Evolutionary conservation across 1,140 invertebrate species (phyloP), one percentile per base, ranked within the genome.

Genomic region (Sitobion miscanthi): DNA sequence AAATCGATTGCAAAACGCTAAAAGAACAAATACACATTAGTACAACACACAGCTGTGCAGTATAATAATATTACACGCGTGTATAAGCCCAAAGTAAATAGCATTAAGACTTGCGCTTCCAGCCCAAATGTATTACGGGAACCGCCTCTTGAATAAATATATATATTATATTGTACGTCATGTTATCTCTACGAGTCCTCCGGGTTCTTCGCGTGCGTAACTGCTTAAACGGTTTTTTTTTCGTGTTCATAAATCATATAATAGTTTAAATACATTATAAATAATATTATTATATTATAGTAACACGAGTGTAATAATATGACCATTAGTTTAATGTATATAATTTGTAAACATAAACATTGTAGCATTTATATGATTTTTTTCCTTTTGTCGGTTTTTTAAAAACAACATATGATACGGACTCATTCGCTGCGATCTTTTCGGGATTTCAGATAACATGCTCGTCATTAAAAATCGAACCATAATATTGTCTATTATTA

Each of bases 111-210:
- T 86, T 42, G 85, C 14, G 25, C 85, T 45, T 30, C 85, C 25
- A 45, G 85, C 45, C 45, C 45, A 47, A 86, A 86, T 30, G 45
- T 86, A 47, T 30, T 30, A 1, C 85, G 85, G 5, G 45, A 47
- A 86, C 45, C 25, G 85, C 85, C 85, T 42, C 85, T 86, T 47
- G 45, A 47, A 86, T 86, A 86, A 86, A 86, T 86, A 47, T 86
- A 25, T 83, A n/a, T 69, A 11, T 69, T 85, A 45, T 77, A 17
- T 30, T 69, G 11, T n/a, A 77, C 11, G 52, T 52, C 52, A 77
- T 77, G 30, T n/a, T 17, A 77, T 42, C 42, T 47, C 85, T 47
- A 9, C 45, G 45, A 85, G 85, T 86, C 35, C 85, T 86, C 42
- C 85, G 42, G 62, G 62, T 86, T 45, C 23, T 47, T 30, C 14